Evolutionary conservation across 2,113 vertebrate species (phyloP), one percentile per base, ranked within the genome.

Genomic region (Sinocyclocheilus maitianheensis): DNA sequence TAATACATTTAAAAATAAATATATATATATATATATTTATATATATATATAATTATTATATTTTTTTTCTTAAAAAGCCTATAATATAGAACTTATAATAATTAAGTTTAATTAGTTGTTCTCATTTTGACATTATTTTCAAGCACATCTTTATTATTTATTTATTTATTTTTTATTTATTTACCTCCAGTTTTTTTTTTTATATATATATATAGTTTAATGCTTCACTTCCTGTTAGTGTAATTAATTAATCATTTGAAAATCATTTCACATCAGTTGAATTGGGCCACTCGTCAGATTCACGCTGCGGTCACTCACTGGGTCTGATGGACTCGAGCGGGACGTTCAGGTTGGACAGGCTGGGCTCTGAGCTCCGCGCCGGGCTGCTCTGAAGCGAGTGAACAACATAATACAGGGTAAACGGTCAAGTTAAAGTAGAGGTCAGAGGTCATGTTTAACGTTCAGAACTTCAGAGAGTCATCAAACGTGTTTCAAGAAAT

Each of bases 251-350:
- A 0, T 30, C 7, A 40, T 8, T 14, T 11, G 3, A 72, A 8
- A 40, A 51, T 51, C 22, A 51, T 20, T 69, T 10, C 16, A 13
- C 1, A 37, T 48, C 8, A 62, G 69, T 6, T 20, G 2, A 40
- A 34, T 72, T 0, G 5, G 13, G 14, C 4, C 4, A 40, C 1
- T 20, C 0, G 9, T 72, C 51, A 53, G 10, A 20, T 20, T 20
- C 3, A 14, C 0, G 5, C 16, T 62, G 3, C 9, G 40, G n/a
- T 46, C 11, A 95, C 95, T 94, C 90, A 99, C 98, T 99, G 48
- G 98, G 97, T 91, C 95, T 97, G 94, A 99, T 98, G 53, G 96
- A 95, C 84, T 98, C 97, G 93, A 98, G 90, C 16, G 97, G 96
- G 58, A 99, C 95, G 0, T 97, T 94, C 83, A 99, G 93, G 10